A percentile compares a stretch with the other conserved stretches of the same genome.
Conservation (phyloP, 1,140 invertebrate species). For the Calephelis virginiensis region DNA sequence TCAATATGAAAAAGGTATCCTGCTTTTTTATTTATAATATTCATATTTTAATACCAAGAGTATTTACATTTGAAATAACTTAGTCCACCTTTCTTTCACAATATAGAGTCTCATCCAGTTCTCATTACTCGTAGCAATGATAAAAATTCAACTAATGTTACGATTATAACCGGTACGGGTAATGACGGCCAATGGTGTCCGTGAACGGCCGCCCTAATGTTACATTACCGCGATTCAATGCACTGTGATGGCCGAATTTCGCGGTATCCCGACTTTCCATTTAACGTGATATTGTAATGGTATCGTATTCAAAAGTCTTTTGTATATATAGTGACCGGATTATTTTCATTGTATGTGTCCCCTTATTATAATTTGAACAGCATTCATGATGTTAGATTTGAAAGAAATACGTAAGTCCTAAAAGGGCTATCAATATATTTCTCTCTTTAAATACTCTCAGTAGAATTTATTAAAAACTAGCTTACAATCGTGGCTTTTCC, state of each 20-base stretch:
- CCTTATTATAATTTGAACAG: not conserved
- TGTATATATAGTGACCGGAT: not conserved
- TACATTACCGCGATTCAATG: conserved; percentile 56
- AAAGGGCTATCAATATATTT: too few relatives aligned
- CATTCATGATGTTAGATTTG: too few relatives aligned
- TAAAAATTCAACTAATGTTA: conserved; percentile 37
- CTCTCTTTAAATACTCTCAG: too few relatives aligned
- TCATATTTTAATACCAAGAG: too few relatives aligned
- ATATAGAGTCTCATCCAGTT: conserved; percentile 20
- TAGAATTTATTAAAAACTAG: too few relatives aligned
- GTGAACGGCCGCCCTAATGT: conserved; percentile 36
- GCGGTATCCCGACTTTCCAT: conserved; percentile 55
- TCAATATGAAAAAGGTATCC: too few relatives aligned
- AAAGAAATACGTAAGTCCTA: too few relatives aligned
- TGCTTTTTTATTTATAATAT: too few relatives aligned
- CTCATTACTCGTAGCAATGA: conserved; percentile 30
- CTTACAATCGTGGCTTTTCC: too few relatives aligned
- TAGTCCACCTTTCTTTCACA: not conserved
- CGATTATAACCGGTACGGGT: conserved; percentile 30
- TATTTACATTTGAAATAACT: not conserved
- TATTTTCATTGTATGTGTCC: not conserved
- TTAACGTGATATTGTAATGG: conserved; percentile 44
- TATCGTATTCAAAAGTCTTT: conserved; percentile 30
- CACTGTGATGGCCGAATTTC: conserved; percentile 60
- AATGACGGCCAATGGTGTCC: conserved; percentile 32